phyloP scores from a whole-genome alignment of 2,797 vertebrate genomes.

The Lutjanus argentimaculatus region DNA sequence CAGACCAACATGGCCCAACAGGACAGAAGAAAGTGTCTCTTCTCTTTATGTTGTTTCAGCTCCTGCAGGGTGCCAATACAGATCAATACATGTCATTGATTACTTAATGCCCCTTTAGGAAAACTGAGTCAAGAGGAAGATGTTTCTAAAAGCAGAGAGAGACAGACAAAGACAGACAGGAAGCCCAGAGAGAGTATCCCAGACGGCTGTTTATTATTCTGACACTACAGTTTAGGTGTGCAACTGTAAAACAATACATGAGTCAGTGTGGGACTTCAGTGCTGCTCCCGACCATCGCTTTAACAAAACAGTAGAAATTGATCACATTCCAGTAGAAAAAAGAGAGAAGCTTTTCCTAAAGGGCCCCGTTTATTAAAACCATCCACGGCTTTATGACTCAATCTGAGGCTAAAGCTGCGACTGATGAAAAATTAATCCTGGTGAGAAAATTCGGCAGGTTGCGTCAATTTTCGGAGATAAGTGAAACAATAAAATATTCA shows the following conservation, averaged over 20 bases:
- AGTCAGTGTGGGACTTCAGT: slow-evolving; percentile 55
- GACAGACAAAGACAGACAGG: slow-evolving; percentile 38
- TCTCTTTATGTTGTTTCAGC: slow-evolving; percentile 1
- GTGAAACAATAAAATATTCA: slow-evolving; percentile 28
- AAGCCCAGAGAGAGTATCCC: slow-evolving; percentile 57
- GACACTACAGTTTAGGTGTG: slow-evolving; percentile 73
- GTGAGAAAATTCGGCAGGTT: slow-evolving; percentile 19
- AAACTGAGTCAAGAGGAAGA: neutral
- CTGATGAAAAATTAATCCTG: slow-evolving; percentile 36
- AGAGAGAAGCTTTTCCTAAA: slow-evolving; percentile 28
- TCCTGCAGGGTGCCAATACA: slow-evolving; percentile 5
- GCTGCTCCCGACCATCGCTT: slow-evolving; percentile 48
- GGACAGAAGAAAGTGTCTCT: no score
- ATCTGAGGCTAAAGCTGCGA: slow-evolving; percentile 8
- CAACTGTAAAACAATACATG: slow-evolving; percentile 76
- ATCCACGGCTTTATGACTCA: neutral
- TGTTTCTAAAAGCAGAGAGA: slow-evolving; percentile 21
- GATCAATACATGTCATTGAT: slow-evolving; percentile 36
- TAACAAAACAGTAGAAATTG: slow-evolving; percentile 65
- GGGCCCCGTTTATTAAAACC: slow-evolving; percentile 49
- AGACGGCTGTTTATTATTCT: slow-evolving; percentile 78
- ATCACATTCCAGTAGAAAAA: slow-evolving; percentile 75
- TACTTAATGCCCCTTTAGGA: neutral
- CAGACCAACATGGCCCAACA: no score
- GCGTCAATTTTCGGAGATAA: neutral